Base-by-base conservation (phyloP, 2,797 vertebrate genomes). In the Kryptopterus vitreolus region DNA sequence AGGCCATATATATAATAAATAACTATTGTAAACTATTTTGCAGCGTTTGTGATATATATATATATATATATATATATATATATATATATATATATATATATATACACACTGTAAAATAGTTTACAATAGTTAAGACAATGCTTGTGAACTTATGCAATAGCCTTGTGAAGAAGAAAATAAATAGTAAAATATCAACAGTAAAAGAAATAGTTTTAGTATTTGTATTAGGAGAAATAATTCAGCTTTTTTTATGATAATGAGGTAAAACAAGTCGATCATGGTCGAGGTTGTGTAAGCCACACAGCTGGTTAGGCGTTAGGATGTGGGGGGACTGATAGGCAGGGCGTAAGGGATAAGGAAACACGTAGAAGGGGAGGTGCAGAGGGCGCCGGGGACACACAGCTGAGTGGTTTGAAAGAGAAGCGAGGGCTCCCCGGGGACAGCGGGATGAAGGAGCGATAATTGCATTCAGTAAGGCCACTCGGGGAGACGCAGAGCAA, bases 391-490 rank as follows among this genome's bases (percentile, higher is more conserved):
- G 61, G 46, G n/a, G 78, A 73, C 55, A 29, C 59, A 76, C 81
- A 87, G 83, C 81, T 82, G 81, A 83, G 69, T 48, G 20, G 61
- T 62, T 63, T 77, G 70, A 76, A 63, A 55, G 78, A 55, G 77
- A 77, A 83, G 82, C 82, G 76, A 80, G 83, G 82, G 68, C 61
- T 83, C 88, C 85, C 87, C 0, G 24, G 86, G 80, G 86, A 81
- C 20, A 35, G 20, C 4, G 66, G 71, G 69, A 85, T 78, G 82
- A 71, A 79, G 78, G 61, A 55, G 29, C 3, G 81, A 84, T 89
- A 90, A 91, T 88, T 90, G 84, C 85, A 83, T 84, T 88, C 77
- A 69, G 85, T 68, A 65, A 58, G 75, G 31, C 33, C 78, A 85
- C 84, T 87, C 86, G 72, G 82, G 81, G 83, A 33, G 24, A 84